Evolutionary conservation across 2,888 invertebrate genomes (phyloP), one percentile per base, ranked within the genome.

Genomic region (Mythimna ferrago): DNA sequence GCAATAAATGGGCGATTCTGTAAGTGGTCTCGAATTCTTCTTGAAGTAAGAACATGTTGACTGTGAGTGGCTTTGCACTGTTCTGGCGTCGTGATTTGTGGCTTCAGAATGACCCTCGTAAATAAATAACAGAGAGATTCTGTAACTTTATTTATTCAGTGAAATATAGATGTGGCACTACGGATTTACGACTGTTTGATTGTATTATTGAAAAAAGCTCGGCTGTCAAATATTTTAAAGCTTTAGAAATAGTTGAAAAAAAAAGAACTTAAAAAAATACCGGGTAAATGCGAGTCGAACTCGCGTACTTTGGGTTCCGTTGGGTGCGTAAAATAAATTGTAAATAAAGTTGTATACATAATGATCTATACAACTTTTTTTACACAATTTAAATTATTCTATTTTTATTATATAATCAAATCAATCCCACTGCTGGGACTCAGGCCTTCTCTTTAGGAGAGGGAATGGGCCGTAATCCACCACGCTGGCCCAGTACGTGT

Each of bases 71-170:
- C 41, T 81, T 69, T 60, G 53, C 60, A 57, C 38, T 61, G 66
- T 67, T 70, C 60, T 61, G 78, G 60, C 66, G 32, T 32, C 53
- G 58, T 63, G 66, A 81, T 76, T 69, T 80, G 74, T 78, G 19
- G 51, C 38, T 41, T 51, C 35, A 66, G 76, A 56, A 74, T 74
- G 60, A 53, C 64, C 63, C 64, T 65, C 21, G 64, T 64, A 67
- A 62, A 78, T 67, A 73, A 53, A 79, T 73, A 48, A 68, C 11
- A 56, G 38, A 54, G 32, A 76, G 76, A 67, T 57, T 14, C 38
- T 9, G 6, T 48, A 53, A 48, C 57, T 21, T 76, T 57, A 62
- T 62, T 69, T 77, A 62, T 58, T 35, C 51, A 35, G 66, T 51
- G 6, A 65, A 51, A 64, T 56, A 63, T 54, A 26, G 44, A 62